Evolutionary conservation across 2,797 vertebrate species (phyloP).

Genomic region (Cheirogaleus major): DNA sequence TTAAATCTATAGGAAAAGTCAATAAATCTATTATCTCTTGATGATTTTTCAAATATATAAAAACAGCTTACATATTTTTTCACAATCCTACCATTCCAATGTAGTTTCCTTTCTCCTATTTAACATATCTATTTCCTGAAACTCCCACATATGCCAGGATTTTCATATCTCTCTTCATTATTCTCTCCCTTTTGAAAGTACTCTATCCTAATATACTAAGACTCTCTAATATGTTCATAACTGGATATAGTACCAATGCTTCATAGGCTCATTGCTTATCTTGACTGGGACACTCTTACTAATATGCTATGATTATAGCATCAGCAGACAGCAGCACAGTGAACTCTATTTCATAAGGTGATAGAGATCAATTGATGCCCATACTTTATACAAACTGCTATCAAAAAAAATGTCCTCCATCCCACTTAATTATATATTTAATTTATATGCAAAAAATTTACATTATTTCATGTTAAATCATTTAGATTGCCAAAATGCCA

Average conservation of each 20-base stretch:
- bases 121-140: background rate
- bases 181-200: background rate
- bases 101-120: background rate
- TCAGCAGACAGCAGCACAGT: background rate
- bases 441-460: conserved; percentile 30
- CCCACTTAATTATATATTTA: conserved; percentile 19
- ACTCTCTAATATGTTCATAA: background rate
- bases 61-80: background rate
- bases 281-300: background rate
- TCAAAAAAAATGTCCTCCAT: conserved; percentile 31
- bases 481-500: conserved; percentile 37
- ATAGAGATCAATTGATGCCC: background rate
- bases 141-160: accelerated
- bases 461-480: conserved; percentile 3
- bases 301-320: background rate
- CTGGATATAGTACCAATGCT: background rate
- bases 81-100: background rate
- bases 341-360: background rate
- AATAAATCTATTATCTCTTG: background rate
- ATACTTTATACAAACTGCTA: conserved; percentile 18
- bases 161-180: background rate
- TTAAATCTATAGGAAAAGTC: background rate
- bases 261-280: background rate
- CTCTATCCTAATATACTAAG: background rate
- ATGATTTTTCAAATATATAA: background rate